Evolutionary conservation across 1,140 invertebrate genomes (phyloP), one percentile per base, ranked within the genome.

Genomic region (Brachionus sp.): DNA sequence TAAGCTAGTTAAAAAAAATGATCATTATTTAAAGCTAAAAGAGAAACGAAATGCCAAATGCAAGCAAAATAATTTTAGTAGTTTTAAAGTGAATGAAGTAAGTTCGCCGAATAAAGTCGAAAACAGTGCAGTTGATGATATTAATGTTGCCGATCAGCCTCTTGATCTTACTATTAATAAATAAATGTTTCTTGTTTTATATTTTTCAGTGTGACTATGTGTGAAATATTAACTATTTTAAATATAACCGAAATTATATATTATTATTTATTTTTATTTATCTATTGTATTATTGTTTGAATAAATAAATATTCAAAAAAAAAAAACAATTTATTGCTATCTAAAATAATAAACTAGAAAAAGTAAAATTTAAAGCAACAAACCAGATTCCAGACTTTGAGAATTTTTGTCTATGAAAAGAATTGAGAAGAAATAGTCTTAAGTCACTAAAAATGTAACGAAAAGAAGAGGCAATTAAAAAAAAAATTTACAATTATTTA

Each of bases 41-140:
- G 66, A 70, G n/a, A 70, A 70, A 39, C 33, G 66, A 7, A 12
- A 33, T 9, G 37, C 7, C 64, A 66, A 66, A 33, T 9, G 23
- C 3, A 70, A 70, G 37, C 66, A 42, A 37, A 39, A 39, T 39
- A 70, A 39, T 70, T 70, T 70, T 70, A 70, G 66, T 70, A 70
- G 13, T 70, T 6, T 9, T n/a, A 66, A 33, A 37, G 5, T 39
- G 16, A 39, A 39, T 19, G 66, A 70, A n/a, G 33, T 16, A 25
- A 29, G 33, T 33, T 37, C 13, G 44, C 12, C 44, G 9, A 46
- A 46, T 35, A 35, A 68, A 35, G 33, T 68, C 13, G 33, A 29
- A 68, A 68, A 64, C 57, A 64, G 57, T 64, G 57, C 25, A 33
- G 12, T 33, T 33, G n/a, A 35, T 4, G 29, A n/a, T 29, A 12